Conservation (phyloP, 2,888 invertebrate genomes). For the Clunio marinus region DNA sequence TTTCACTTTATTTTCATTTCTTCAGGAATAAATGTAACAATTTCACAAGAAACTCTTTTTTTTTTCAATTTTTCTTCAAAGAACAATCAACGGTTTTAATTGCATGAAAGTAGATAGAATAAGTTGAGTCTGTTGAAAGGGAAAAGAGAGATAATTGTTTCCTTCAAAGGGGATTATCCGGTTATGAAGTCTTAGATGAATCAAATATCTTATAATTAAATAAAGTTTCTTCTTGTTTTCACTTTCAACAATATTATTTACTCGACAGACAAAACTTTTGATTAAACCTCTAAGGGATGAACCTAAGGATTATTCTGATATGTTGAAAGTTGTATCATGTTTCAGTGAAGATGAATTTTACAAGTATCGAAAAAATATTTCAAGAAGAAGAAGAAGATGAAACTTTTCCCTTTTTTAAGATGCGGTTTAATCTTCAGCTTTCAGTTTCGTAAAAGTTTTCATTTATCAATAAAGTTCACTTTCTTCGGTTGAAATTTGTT, state of each 20-base stretch:
- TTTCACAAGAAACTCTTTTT: neutral
- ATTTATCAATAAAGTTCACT: no score
- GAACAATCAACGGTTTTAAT: constrained; percentile 4
- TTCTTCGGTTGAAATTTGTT: neutral
- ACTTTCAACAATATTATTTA: no score
- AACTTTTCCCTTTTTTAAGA: neutral
- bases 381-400: neutral
- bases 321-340: no score
- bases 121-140: neutral
- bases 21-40: constrained; percentile 4
- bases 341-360: neutral
- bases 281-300: no score
- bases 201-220: no score
- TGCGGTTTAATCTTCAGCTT: constrained; percentile 11
- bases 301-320: neutral
- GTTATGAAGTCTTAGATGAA: no score
- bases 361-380: neutral
- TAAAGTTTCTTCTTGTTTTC: no score
- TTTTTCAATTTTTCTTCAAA: neutral
- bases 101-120: neutral
- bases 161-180: neutral
- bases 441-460: neutral
- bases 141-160: no score
- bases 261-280: no score
- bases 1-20: constrained; percentile 10